Percentiles rank a stretch among this genome's conserved stretches.
phyloP scores from a whole-genome alignment of 2,888 invertebrate species.

The Neoascia interrupta region DNA sequence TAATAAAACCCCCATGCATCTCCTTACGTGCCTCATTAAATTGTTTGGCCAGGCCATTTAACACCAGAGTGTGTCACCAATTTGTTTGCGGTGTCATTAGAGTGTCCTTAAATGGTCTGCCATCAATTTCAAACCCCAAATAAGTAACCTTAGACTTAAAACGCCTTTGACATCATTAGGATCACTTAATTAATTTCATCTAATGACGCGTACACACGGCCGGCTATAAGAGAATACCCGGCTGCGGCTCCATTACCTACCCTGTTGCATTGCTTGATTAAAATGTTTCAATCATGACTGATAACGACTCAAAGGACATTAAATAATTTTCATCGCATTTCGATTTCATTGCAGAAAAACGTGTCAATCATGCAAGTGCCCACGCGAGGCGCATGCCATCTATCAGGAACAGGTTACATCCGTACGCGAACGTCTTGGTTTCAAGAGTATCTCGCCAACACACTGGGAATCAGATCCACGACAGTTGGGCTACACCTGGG shows the following conservation, averaged over 20 bases:
- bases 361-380: slow-evolving; percentile 95
- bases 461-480: slow-evolving; percentile 82
- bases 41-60: slow-evolving; percentile 14
- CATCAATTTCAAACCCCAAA: slow-evolving; percentile 21
- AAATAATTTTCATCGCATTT: slow-evolving; percentile 20
- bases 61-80: slow-evolving; percentile 25
- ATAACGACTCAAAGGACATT: too few relatives aligned
- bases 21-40: slow-evolving; percentile 16
- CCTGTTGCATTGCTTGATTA: too few relatives aligned
- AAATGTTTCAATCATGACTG: too few relatives aligned
- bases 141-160: neutral
- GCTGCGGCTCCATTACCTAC: neutral
- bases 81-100: slow-evolving; percentile 44
- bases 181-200: slow-evolving; percentile 31
- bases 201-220: neutral
- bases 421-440: slow-evolving; percentile 86
- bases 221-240: neutral
- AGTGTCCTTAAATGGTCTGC: slow-evolving; percentile 9
- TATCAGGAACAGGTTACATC: slow-evolving; percentile 93
- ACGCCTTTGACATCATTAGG: too few relatives aligned
- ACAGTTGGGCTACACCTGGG: slow-evolving; percentile 88
- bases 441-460: slow-evolving; percentile 81
- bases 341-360: slow-evolving; percentile 87
- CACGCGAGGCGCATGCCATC: slow-evolving; percentile 93
- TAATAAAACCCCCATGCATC: neutral